A percentile compares a stretch with the other conserved stretches of the same genome.
Conservation (phyloP, 2,888 invertebrate species). For the Amblyjoppa proteus region DNA sequence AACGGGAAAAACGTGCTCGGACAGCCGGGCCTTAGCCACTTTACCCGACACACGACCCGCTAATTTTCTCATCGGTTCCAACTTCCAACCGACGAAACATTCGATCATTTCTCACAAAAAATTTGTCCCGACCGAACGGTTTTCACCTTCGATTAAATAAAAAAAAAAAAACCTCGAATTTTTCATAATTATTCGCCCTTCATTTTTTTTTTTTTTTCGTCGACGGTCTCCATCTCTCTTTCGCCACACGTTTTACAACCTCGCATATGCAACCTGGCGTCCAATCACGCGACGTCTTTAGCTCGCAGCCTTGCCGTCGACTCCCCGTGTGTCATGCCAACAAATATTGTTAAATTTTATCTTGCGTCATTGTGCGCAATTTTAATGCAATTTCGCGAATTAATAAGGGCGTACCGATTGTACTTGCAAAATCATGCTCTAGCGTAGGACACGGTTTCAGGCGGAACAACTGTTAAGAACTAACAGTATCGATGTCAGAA, state of each 20-base stretch:
- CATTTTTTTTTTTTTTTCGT: conserved; percentile 34
- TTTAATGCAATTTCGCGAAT: not conserved
- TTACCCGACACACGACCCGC: conserved; percentile 15
- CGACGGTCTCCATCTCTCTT: not conserved
- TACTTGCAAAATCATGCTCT: not conserved
- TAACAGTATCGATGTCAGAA: not conserved
- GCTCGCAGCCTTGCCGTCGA: conserved; percentile 4
- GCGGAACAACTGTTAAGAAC: not conserved
- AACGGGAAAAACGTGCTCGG: conserved; percentile 76
- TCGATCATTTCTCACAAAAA: not conserved
- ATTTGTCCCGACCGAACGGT: not conserved
- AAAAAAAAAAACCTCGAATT: not conserved
- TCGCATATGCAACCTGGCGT: conserved; percentile 51
- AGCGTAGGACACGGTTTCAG: not conserved
- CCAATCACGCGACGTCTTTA: conserved; percentile 22
- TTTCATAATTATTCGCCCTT: not conserved
- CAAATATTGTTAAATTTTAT: not conserved
- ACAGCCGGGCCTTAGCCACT: conserved; percentile 49
- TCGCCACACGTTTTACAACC: conserved; percentile 65
- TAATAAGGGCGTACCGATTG: not conserved
- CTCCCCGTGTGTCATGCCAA: conserved; percentile 25
- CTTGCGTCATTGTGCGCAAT: conserved; percentile 15
- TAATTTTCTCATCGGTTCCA: conserved; percentile 27
- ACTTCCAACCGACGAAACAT: not conserved
- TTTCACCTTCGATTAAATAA: not conserved